phyloP scores from a whole-genome alignment of 2,888 invertebrate genomes.

The Eilema depressum region DNA sequence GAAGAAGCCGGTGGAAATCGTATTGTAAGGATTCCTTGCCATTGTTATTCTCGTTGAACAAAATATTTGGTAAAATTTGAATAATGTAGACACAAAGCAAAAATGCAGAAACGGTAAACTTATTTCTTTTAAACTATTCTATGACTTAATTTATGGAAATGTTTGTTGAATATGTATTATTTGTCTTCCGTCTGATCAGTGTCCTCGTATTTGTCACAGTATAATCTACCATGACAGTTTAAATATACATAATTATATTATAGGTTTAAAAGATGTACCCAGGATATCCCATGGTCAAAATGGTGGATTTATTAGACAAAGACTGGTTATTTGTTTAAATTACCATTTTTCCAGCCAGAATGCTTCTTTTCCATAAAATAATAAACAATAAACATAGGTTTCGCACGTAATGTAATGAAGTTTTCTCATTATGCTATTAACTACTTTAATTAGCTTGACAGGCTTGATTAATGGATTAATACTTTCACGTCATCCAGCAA shows the following conservation, averaged over 20 bases:
- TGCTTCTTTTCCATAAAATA: not conserved
- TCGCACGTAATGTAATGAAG: not conserved
- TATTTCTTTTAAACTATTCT: not conserved
- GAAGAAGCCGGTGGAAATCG: too few species aligned
- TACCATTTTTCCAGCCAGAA: not conserved
- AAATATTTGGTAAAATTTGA: not conserved
- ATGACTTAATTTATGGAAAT: not conserved
- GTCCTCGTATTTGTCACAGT: not conserved
- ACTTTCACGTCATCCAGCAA: not conserved
- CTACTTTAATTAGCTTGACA: conserved; percentile 13
- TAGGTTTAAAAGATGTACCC: not conserved
- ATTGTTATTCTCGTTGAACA: not conserved
- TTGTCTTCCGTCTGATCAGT: not conserved
- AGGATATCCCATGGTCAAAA: not conserved
- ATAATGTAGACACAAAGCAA: not conserved
- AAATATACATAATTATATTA: not conserved
- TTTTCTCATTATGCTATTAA: conserved; percentile 15
- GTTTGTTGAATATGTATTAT: not conserved
- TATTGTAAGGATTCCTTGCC: too few species aligned
- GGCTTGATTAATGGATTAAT: conserved; percentile 18
- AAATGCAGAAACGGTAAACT: not conserved
- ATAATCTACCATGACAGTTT: not conserved
- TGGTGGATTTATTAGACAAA: too few species aligned
- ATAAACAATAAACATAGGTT: too few species aligned
- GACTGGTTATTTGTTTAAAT: not conserved